phyloP scores from a whole-genome alignment of 2,797 vertebrate species.

The Parambassis ranga region DNA sequence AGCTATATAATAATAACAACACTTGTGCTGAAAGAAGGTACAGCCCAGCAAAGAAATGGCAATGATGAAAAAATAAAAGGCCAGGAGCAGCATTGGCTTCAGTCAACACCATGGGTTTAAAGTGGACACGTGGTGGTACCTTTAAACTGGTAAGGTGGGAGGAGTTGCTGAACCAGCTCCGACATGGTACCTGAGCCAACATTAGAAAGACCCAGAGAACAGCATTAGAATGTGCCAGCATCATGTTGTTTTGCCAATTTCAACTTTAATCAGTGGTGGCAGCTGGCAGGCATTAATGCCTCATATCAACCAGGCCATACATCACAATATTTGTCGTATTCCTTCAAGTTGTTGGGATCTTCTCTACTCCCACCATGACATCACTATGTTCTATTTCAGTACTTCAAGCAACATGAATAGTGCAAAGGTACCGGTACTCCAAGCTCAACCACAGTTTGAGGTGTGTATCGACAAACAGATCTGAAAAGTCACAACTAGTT shows the following conservation, averaged over 20 bases:
- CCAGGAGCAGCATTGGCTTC: conserved; percentile 15
- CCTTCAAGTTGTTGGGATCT: not conserved
- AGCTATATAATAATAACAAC: not conserved
- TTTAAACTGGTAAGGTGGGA: conserved; percentile 86
- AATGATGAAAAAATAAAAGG: not conserved
- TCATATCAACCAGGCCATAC: not conserved
- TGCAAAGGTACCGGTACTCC: too few relatives aligned
- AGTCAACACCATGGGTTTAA: not conserved
- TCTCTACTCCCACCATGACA: not conserved
- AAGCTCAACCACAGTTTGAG: not conserved
- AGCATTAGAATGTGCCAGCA: conserved; percentile 1
- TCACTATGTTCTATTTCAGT: too few relatives aligned
- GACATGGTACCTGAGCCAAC: conserved; percentile 82
- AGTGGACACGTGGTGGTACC: conserved; percentile 69
- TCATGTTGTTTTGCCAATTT: not conserved
- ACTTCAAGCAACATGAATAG: too few relatives aligned
- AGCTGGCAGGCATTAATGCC: not conserved
- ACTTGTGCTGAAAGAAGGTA: not conserved
- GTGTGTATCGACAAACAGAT: not conserved
- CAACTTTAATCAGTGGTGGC: not conserved
- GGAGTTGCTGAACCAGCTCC: conserved; percentile 86
- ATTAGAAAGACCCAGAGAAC: conserved; percentile 71
- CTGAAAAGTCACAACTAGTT: not conserved
- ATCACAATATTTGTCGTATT: too few relatives aligned
- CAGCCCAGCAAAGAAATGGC: conserved; percentile 19